Evolutionary conservation across 2,113 vertebrate genomes (phyloP).

Genomic region (Phaethornis superciliosus): DNA sequence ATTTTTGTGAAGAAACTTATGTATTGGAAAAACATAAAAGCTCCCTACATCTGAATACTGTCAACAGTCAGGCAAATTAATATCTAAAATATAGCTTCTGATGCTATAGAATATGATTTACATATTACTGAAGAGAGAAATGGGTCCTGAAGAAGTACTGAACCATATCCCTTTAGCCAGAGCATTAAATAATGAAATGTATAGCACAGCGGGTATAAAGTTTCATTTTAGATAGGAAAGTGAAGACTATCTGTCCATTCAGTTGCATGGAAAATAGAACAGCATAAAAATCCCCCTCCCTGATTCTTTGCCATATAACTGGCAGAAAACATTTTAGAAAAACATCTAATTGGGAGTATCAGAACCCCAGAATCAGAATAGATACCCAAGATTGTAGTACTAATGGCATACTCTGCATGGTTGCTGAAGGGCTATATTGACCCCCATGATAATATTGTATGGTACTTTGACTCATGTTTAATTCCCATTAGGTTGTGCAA

Average conservation of each 20-base stretch:
- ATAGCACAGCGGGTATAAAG: not conserved
- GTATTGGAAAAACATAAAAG: constrained; percentile 50
- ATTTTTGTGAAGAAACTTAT: constrained; percentile 57
- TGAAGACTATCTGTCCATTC: not conserved
- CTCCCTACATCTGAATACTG: constrained; percentile 19
- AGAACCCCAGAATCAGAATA: not conserved
- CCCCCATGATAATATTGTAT: not conserved
- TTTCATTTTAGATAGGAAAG: constrained; percentile 8
- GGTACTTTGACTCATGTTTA: constrained; percentile 64
- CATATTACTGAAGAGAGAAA: not conserved
- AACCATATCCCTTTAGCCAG: not conserved
- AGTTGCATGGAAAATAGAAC: not conserved
- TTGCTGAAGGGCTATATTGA: constrained; percentile 11
- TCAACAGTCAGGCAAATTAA: constrained; percentile 28
- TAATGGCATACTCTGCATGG: not conserved
- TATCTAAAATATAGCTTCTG: not conserved
- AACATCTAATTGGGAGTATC: not conserved
- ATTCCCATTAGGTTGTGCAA: constrained; percentile 73
- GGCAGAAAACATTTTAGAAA: not conserved
- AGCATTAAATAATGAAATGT: constrained; percentile 9
- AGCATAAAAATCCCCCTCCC: not conserved
- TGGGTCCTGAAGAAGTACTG: not conserved
- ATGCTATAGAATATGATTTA: not conserved
- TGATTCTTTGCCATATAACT: not conserved
- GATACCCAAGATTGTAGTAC: not conserved